Evolutionary conservation across 2,888 invertebrate genomes (phyloP).

Genomic region (Pandemis heparana): DNA sequence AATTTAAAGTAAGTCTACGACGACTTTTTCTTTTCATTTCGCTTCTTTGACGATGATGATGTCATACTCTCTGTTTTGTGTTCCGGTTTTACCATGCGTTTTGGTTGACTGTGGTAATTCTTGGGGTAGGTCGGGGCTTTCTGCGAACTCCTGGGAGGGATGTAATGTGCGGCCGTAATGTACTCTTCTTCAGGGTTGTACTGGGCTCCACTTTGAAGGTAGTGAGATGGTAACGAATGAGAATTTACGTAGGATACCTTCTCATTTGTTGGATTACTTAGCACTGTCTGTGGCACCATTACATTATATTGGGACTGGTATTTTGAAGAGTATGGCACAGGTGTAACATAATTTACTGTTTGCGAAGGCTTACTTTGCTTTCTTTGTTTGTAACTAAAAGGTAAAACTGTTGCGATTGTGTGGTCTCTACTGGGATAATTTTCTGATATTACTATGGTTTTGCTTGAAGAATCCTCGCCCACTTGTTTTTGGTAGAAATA

Average conservation of each 20-base stretch:
- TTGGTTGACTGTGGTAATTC: constrained; percentile 75
- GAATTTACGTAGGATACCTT: constrained; percentile 78
- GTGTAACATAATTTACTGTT: constrained; percentile 77
- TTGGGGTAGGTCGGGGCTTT: constrained; percentile 68
- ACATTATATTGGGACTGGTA: constrained; percentile 74
- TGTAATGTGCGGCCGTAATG: constrained; percentile 60
- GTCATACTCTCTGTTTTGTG: constrained; percentile 54
- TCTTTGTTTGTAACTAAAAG: constrained; percentile 64
- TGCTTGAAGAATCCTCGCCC: constrained; percentile 57
- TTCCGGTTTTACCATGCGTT: constrained; percentile 70
- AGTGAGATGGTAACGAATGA: constrained; percentile 65
- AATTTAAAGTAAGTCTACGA: constrained; percentile 47
- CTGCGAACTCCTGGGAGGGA: constrained; percentile 64
- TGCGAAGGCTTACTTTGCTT: constrained; percentile 62
- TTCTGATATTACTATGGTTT: constrained; percentile 76
- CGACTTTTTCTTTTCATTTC: constrained; percentile 62
- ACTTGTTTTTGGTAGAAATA: constrained; percentile 68
- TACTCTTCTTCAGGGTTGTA: constrained; percentile 70
- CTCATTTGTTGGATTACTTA: constrained; percentile 66
- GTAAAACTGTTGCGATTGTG: constrained; percentile 84
- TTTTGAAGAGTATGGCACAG: constrained; percentile 69
- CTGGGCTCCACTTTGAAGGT: constrained; percentile 58
- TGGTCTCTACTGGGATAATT: constrained; percentile 86
- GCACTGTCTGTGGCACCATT: constrained; percentile 78
- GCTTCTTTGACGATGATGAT: constrained; percentile 54